These are phyloP conservation scores for Brachypalpus laphriformis DNA, from an alignment of 2,888 invertebrate species.

Conservation along the genomic window DNA sequence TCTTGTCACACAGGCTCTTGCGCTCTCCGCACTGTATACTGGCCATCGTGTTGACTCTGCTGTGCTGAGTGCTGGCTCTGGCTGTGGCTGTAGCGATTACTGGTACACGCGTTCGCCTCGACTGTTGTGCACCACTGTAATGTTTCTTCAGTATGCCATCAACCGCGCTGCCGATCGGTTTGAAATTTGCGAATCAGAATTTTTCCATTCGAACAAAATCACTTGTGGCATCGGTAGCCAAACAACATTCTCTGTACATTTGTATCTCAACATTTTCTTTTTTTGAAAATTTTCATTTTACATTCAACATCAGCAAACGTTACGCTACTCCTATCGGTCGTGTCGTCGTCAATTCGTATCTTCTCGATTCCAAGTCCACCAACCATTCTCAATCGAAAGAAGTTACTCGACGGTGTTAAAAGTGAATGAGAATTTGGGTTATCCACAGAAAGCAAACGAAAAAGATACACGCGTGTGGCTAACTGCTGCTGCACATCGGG, in stretches of 20 bases:
- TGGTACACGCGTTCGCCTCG: constrained; percentile 65
- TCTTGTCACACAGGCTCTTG: constrained; percentile 69
- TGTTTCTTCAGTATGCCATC: constrained; percentile 74
- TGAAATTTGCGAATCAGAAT: constrained; percentile 69
- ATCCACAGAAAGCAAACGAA: constrained; percentile 47
- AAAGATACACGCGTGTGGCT: constrained; percentile 64
- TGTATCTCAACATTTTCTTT: constrained; percentile 35
- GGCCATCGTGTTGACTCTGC: neutral
- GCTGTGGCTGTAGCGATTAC: neutral
- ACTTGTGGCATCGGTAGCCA: constrained; percentile 73
- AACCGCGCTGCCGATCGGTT: constrained; percentile 74
- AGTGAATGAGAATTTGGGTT: constrained; percentile 71
- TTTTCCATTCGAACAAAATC: constrained; percentile 53
- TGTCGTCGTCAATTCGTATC: neutral
- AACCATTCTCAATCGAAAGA: neutral
- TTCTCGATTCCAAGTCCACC: neutral
- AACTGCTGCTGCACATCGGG: constrained; percentile 60
- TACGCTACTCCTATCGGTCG: neutral
- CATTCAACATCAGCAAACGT: neutral
- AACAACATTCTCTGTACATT: constrained; percentile 56
- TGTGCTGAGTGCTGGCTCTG: constrained; percentile 10
- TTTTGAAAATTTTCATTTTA: constrained; percentile 4
- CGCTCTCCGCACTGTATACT: constrained; percentile 46
- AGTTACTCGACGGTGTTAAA: constrained; percentile 39
- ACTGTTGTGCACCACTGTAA: constrained; percentile 74